Evolutionary conservation across 2,113 vertebrate species (phyloP), one percentile per base, ranked within the genome.

Genomic region (Philantomba maxwellii): DNA sequence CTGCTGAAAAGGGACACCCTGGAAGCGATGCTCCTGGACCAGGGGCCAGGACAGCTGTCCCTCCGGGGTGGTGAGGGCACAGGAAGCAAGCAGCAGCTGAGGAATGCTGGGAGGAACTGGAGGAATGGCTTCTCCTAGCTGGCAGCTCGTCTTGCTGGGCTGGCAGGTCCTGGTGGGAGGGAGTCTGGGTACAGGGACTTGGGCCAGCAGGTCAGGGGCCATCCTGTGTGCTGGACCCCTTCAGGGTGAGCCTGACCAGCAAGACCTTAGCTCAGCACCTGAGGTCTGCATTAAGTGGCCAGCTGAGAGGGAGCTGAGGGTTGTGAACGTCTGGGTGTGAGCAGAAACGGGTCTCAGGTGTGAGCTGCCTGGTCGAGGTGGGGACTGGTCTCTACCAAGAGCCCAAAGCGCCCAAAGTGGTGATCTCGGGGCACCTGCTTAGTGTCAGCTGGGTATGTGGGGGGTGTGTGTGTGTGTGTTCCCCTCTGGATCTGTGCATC

Each of bases 341-440:
- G 66, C 58, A 28, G 81, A 10, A 77, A 3, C 2, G 12, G 47
- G 25, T 43, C 62, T 66, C 49, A 28, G 19, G 58, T 64, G 47
- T 30, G 55, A 81, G 64, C 62, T 28, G 49, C 14, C 30, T 58
- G n/a, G 49, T 39, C 19, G 21, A 6, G 39, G 62, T 36, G 51
- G 45, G 49, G 15, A 39, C 6, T 21, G 73, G 33, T 28, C 11
- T n/a, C 91, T 78, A 78, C 21, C 2, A 3, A 58, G 58, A 23
- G 51, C 36, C 23, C 25, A 6, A 6, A 1, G 3, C 1, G 43
- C 33, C 15, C 1, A n/a, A n/a, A n/a, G 0, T 1, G 26, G 8
- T 21, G 13, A 47, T 66, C 83, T 49, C 0, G 2, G 70, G 33
- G 26, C 28, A 11, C 28, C 36, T 55, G 13, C 49, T 47, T 5